Conservation (phyloP, 2,113 vertebrate genomes). For the Podarcis cretensis region DNA sequence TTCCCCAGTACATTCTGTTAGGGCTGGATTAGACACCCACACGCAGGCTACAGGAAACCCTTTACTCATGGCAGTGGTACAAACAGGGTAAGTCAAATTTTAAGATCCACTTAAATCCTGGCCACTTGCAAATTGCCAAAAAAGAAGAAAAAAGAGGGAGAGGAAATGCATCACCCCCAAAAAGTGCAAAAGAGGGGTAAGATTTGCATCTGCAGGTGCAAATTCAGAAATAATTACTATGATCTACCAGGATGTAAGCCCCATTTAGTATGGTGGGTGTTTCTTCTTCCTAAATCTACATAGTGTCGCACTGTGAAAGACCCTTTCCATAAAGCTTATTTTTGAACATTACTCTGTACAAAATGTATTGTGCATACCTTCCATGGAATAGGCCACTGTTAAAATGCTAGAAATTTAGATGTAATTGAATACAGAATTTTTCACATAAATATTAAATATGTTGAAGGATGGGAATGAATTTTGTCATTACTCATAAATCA, state of each 20-base stretch:
- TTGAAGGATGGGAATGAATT: background rate
- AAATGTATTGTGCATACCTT: background rate
- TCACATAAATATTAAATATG: conserved; percentile 7
- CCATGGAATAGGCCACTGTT: background rate
- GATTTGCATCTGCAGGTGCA: too few relatives aligned
- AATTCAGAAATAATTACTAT: too few relatives aligned
- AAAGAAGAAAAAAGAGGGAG: too few relatives aligned
- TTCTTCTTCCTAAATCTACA: background rate
- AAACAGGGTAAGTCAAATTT: background rate
- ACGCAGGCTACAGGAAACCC: background rate
- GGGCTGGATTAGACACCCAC: background rate
- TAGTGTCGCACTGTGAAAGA: background rate
- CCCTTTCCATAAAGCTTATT: background rate
- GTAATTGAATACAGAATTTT: background rate
- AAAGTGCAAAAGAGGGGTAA: too few relatives aligned
- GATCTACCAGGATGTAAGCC: too few relatives aligned
- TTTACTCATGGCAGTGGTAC: background rate
- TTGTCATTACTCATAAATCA: conserved; percentile 35
- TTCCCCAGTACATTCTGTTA: background rate
- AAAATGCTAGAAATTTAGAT: conserved; percentile 2
- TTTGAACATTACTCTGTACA: background rate
- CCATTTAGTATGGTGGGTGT: background rate
- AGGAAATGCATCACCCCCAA: too few relatives aligned
- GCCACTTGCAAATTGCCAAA: too few relatives aligned
- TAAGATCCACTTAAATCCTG: background rate